These are phyloP conservation scores for Hyla sarda DNA, from an alignment of 2,113 vertebrate species.

Conservation along the genomic window DNA sequence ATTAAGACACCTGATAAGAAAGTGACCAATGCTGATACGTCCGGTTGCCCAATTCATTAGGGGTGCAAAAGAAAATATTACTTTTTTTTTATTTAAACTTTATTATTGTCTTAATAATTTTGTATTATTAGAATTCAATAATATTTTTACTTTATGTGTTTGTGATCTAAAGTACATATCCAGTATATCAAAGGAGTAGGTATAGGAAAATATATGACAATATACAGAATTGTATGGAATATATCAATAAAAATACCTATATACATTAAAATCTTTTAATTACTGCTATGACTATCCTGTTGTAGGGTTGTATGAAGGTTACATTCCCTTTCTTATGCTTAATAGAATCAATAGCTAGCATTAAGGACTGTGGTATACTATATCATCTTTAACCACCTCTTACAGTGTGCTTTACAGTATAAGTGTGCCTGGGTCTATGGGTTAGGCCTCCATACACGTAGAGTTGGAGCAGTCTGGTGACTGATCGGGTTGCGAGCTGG, in stretches of 20 bases:
- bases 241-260: not conserved
- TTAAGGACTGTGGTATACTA: not conserved
- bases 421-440: not conserved
- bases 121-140: no score
- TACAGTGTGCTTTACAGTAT: slow-evolving; percentile 3
- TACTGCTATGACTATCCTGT: not conserved
- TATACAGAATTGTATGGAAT: not conserved
- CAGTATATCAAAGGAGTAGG: no score
- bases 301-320: not conserved
- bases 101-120: no score
- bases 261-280: not conserved
- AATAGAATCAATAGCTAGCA: not conserved
- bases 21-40: no score
- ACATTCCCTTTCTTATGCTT: no score
- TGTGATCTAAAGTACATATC: no score
- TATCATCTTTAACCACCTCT: slow-evolving; percentile 23
- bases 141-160: no score
- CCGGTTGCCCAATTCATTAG: no score
- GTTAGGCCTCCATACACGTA: slow-evolving; percentile 27
- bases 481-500: slow-evolving; percentile 55
- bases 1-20: no score
- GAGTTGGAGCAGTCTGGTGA: slow-evolving; percentile 62
- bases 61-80: no score
- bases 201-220: not conserved
- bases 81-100: no score